Base-by-base conservation (phyloP, 1,140 invertebrate species). In the Mizuhopecten yessoensis region DNA sequence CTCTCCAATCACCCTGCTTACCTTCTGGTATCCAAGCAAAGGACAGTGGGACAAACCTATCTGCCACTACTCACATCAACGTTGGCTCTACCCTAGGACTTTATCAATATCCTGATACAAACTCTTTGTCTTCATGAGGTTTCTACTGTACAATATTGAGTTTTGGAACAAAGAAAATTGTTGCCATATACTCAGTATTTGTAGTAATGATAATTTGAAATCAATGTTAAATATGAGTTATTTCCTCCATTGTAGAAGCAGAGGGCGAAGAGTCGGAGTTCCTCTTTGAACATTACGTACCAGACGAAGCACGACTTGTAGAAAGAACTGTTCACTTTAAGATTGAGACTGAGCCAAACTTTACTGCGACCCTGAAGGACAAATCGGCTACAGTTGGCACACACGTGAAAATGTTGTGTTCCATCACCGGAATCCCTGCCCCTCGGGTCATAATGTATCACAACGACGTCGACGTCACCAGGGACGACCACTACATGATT, bases 301-400 rank as follows among this genome's bases (percentile, higher is more conserved):
- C 57, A 75, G 57, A 75, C 57, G 57, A 75, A 75, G 57, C 57
- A 5, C 23, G 57, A 75, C 57, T 75, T 75, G 57, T 75, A n/a
- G 57, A 75, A 75, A 75, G n/a, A 17, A 75, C 57, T 75, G 57
- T 75, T n/a, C 57, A 75, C 57, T 94, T 93, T 90, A 93, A 93
- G 34, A 87, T 93, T 34, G 92, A 95, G 45, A 93, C 93, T 89
- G 98, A 98, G 0, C 98, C 98, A 0, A 98, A 98, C 94, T 99
- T 99, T 94, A 98, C 98, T 0, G 98, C 98, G 98, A 97, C 98
- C 34, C 96, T 99, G 34, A 97, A 98, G n/a, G 98, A 98, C 95
- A 97, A 98, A 88, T 97, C 98, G 13, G 98, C 98, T 0, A 98
- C 98, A 95, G 97, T 98, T 10, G 98, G 98, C 0, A 93, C 87